Percentiles rank a stretch among this genome's conserved stretches.
phyloP scores from a whole-genome alignment of 1,140 invertebrate genomes.

The Habropoda laboriosa region DNA sequence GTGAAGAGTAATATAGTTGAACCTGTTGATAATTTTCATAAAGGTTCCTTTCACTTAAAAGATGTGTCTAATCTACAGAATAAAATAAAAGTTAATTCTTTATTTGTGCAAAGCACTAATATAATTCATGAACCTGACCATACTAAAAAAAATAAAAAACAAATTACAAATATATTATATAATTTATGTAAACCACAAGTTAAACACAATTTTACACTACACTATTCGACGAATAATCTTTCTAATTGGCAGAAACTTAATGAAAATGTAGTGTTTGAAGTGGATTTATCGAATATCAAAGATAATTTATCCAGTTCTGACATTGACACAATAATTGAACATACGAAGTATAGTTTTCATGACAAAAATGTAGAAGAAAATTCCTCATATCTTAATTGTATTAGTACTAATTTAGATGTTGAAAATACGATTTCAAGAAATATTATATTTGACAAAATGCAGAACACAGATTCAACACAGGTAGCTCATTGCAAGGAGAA shows the following conservation, averaged over 20 bases:
- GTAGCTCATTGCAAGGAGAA: neutral
- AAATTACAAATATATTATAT: neutral
- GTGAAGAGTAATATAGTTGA: constrained; percentile 6
- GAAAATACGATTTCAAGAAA: neutral
- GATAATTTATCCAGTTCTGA: constrained; percentile 36
- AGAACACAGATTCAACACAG: neutral
- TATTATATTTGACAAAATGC: neutral
- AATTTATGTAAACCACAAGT: neutral
- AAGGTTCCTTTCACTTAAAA: neutral
- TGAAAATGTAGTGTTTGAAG: constrained; percentile 51
- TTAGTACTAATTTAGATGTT: neutral
- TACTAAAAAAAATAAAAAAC: constrained; percentile 16
- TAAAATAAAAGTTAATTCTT: constrained; percentile 33
- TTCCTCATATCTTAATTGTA: neutral
- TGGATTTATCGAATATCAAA: constrained; percentile 60
- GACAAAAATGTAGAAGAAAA: neutral
- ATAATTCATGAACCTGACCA: neutral
- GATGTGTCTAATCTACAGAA: constrained; percentile 1
- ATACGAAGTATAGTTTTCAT: constrained; percentile 40
- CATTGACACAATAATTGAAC: constrained; percentile 40
- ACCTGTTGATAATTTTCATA: neutral
- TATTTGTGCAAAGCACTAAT: constrained; percentile 12
- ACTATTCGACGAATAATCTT: constrained; percentile 14
- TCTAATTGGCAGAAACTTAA: constrained; percentile 66
- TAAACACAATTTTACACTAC: constrained; percentile 51